phyloP scores from a whole-genome alignment of 2,888 invertebrate species.

The Parasteatoda lunata region DNA sequence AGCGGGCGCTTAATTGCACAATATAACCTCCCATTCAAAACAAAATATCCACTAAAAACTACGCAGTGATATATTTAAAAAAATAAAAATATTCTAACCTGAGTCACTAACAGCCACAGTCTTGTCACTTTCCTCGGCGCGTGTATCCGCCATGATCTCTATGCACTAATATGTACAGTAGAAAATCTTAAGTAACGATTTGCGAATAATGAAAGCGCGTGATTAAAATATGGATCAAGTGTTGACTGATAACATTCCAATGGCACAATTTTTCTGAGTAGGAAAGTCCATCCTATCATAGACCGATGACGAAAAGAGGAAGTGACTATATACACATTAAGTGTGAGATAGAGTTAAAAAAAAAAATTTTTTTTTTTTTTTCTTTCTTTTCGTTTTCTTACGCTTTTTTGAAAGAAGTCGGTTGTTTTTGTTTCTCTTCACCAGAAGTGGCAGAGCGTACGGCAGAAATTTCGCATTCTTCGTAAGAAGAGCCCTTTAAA shows the following conservation, averaged over 20 bases:
- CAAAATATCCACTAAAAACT: too few relatives aligned
- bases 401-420: neutral
- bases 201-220: neutral
- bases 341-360: conserved; percentile 31
- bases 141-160: too few relatives aligned
- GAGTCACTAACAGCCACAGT: too few relatives aligned
- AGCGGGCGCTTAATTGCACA: too few relatives aligned
- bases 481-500: too few relatives aligned
- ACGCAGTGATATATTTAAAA: too few relatives aligned
- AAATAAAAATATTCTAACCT: too few relatives aligned
- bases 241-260: conserved; percentile 23
- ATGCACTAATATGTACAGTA: too few relatives aligned
- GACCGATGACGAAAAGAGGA: conserved; percentile 36
- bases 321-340: conserved; percentile 45
- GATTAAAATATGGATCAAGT: neutral
- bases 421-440: neutral
- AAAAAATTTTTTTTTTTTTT: too few relatives aligned
- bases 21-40: too few relatives aligned
- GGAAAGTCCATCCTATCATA: neutral
- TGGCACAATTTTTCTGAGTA: neutral
- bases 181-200: neutral
- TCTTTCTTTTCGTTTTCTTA: neutral
- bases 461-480: too few relatives aligned
- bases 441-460: neutral
- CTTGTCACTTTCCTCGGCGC: too few relatives aligned